Conservation (phyloP, 2,888 invertebrate genomes). For the Gisinianus flammeolus region DNA sequence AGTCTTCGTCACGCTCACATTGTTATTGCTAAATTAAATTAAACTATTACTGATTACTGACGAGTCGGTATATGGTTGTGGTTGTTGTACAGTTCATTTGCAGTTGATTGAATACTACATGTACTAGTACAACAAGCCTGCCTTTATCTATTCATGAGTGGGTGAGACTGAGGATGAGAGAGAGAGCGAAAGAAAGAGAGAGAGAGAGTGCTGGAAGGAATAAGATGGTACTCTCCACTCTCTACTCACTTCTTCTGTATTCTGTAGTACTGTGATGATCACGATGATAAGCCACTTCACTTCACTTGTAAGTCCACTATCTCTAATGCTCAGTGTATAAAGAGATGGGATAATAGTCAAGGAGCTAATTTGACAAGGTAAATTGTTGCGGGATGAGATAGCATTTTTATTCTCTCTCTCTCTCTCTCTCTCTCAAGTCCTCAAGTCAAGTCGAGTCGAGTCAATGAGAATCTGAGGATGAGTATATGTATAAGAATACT, state of each 20-base stretch:
- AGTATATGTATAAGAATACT: conserved; percentile 15
- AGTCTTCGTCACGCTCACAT: conserved; percentile 37
- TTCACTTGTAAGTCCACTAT: neutral
- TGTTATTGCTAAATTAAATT: conserved; percentile 43
- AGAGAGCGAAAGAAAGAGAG: neutral
- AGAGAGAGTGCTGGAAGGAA: conserved; percentile 19
- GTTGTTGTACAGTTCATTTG: conserved; percentile 31
- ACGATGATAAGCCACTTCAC: conserved; percentile 43
- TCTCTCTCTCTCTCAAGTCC: conserved; percentile 13
- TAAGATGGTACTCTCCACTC: conserved; percentile 25
- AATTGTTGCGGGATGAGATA: conserved; percentile 56
- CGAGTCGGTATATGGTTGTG: conserved; percentile 6
- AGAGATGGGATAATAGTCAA: conserved; percentile 32
- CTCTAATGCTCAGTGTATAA: neutral
- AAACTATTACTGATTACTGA: too few species aligned
- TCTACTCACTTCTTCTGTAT: neutral
- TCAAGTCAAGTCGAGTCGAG: neutral
- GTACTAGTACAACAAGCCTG: neutral
- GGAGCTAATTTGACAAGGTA: conserved; percentile 58
- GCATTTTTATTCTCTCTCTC: conserved; percentile 42
- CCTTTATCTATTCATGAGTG: conserved; percentile 24
- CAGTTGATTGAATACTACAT: conserved; percentile 25
- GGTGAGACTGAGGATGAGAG: neutral
- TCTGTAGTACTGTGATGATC: conserved; percentile 21
- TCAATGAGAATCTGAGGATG: conserved; percentile 15